phyloP scores from a whole-genome alignment of 2,797 vertebrate species.

The Aldrovandia affinis region DNA sequence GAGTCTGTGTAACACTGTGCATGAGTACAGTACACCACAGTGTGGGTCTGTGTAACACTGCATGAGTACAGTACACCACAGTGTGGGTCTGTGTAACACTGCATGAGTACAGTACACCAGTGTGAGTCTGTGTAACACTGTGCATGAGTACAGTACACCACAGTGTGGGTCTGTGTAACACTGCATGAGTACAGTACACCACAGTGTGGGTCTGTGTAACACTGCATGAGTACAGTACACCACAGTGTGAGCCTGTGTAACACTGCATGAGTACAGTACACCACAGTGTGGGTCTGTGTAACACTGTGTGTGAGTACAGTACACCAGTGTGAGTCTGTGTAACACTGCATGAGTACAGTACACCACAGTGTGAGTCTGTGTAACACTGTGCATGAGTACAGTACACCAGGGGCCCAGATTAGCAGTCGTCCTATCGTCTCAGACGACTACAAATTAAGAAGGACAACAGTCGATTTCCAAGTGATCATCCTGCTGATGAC shows the following conservation, averaged over 20 bases:
- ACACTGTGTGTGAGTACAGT: constrained; percentile 14
- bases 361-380: not conserved
- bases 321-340: not conserved
- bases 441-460: no score
- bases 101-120: no score
- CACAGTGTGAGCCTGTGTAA: not conserved
- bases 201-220: not conserved
- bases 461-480: no score
- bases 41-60: no score
- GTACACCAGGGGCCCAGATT: not conserved
- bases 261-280: no score
- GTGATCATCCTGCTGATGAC: no score
- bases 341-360: not conserved
- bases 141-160: not conserved
- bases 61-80: no score
- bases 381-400: not conserved
- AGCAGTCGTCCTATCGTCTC: no score
- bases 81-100: no score
- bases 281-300: no score
- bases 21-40: not conserved
- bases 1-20: not conserved
- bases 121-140: not conserved
- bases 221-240: not conserved
- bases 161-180: not conserved
- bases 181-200: not conserved